A percentile compares a stretch with the other conserved stretches of the same genome.
Conservation (phyloP, 2,888 invertebrate species). For the Fissipunctia ypsillon region DNA sequence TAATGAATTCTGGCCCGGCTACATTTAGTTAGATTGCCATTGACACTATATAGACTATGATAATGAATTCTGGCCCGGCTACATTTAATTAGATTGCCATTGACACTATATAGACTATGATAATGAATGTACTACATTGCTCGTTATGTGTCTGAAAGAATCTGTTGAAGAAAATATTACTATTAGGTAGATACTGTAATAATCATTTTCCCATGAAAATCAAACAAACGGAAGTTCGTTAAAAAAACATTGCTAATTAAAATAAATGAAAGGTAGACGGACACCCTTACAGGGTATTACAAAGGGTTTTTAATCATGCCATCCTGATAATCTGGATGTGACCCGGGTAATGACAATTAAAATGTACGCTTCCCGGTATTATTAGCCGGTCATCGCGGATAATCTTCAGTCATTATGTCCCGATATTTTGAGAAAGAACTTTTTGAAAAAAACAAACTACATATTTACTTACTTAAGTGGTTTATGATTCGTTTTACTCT, state of each 20-base stretch:
- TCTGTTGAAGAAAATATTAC: not conserved
- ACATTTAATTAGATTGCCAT: no score
- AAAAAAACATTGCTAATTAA: slow-evolving; percentile 56
- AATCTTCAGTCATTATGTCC: slow-evolving; percentile 20
- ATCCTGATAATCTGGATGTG: slow-evolving; percentile 67
- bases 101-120: no score
- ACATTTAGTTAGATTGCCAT: no score
- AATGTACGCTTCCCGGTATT: slow-evolving; percentile 61
- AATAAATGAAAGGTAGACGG: slow-evolving; percentile 52
- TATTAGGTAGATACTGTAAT: not conserved
- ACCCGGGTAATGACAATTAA: slow-evolving; percentile 70
- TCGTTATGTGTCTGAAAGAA: no score
- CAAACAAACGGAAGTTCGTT: slow-evolving; percentile 29
- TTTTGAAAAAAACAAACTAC: slow-evolving; percentile 2
- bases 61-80: no score
- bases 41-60: no score
- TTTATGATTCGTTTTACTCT: slow-evolving; percentile 18
- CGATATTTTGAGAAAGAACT: not conserved
- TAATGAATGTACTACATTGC: no score
- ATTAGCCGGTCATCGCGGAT: slow-evolving; percentile 44
- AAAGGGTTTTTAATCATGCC: slow-evolving; percentile 67
- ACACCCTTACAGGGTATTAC: slow-evolving; percentile 58
- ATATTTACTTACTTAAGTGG: not conserved
- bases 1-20: no score
- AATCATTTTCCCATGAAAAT: not conserved